Evolutionary conservation across 2,797 vertebrate genomes (phyloP).

Genomic region (Phataginus tetradactyla): DNA sequence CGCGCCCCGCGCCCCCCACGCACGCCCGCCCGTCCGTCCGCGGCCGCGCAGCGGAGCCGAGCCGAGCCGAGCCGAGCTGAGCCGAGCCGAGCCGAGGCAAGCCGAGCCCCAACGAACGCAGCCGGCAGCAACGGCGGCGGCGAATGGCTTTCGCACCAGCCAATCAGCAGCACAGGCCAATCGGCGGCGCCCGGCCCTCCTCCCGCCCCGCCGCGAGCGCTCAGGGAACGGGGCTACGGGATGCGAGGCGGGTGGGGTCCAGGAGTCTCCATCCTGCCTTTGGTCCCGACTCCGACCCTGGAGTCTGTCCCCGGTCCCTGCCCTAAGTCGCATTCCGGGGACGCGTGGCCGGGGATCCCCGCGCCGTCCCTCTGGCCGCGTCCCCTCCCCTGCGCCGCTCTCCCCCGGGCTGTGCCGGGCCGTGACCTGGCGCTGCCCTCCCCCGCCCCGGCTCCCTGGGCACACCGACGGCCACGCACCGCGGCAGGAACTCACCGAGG

Average conservation of each 20-base stretch:
- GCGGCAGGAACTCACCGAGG: not conserved
- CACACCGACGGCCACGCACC: not conserved
- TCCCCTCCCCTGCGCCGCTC: too few relatives aligned
- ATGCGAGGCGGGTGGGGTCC: not conserved
- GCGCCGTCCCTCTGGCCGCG: too few relatives aligned
- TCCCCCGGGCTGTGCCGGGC: not conserved
- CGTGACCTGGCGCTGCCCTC: not conserved
- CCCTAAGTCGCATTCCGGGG: too few relatives aligned
- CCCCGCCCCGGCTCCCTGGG: not conserved
- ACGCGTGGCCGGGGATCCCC: too few relatives aligned
- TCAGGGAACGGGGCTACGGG: not conserved
- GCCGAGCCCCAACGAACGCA: constrained; percentile 8
- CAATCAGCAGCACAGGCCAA: constrained; percentile 12
- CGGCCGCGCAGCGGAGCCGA: constrained; percentile 57
- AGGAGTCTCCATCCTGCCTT: not conserved
- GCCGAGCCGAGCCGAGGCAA: not conserved
- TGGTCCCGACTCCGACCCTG: too few relatives aligned
- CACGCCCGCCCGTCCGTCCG: constrained; percentile 65
- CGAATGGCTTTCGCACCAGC: constrained; percentile 19
- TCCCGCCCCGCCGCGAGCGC: not conserved
- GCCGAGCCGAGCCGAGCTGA: not conserved
- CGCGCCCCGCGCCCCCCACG: constrained; percentile 63
- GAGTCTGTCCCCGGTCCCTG: too few relatives aligned
- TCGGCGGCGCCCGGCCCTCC: not conserved
- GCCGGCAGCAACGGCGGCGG: not conserved